Base-by-base conservation (phyloP, 2,797 vertebrate species). In the Pagetopsis macropterus region DNA sequence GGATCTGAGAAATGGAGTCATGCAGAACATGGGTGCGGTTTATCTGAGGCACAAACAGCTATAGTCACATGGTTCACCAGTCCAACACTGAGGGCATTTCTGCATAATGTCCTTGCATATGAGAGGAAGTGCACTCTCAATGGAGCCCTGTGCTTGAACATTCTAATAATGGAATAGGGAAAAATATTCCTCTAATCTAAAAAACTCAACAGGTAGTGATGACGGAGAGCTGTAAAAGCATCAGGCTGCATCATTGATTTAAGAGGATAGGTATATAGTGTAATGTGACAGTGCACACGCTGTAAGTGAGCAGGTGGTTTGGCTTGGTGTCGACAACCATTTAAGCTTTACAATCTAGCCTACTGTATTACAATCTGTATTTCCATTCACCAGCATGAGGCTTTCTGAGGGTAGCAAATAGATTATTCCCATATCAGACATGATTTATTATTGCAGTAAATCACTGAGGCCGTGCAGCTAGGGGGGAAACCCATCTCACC, bases 51-150 rank as follows among this genome's bases (percentile, higher is more conserved):
- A 78, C 65, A 83, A 84, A 86, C 69, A 82, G 49, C 59, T 45
- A 11, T 9, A 37, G 77, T 87, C 83, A 91, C 86, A 89, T 85
- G 84, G 74, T 76, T 76, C 74, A 65, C 56, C 52, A 78, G 57
- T 56, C 78, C 74, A 70, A 78, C 78, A 75, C 62, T 73, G 13
- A 70, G 48, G 61, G 51, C 67, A 75, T 85, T 78, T 86, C 69
- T 84, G 23, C 23, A 23, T 82, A 16, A 81, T 89, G 84, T 85
- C 71, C 77, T 85, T 80, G 65, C 75, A 31, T 73, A 84, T 86
- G 75, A 88, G 88, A 86, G 69, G 61, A 76, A 27, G 50, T 9
- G 56, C 70, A 54, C 61, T 79, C 75, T 88, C 59, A 81, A 81
- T 61, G 52, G 76, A 76, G 37, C 69, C 44, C 60, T 67, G 6